Conservation (phyloP, 2,888 invertebrate genomes). For the Melieria crassipennis region DNA sequence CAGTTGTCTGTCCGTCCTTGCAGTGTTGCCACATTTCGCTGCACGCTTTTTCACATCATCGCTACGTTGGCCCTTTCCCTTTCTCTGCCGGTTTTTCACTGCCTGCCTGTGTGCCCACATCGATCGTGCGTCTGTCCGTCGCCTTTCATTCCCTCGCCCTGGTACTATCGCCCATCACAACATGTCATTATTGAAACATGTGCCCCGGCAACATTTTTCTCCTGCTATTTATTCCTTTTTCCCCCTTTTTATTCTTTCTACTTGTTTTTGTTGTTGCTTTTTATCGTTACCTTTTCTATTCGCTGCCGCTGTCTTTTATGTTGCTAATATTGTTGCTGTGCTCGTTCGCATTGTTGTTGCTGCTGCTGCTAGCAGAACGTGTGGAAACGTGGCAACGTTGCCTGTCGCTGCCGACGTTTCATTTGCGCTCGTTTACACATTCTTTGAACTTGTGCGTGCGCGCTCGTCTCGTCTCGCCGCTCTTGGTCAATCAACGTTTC, state of each 20-base stretch:
- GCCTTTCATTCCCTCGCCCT: slow-evolving; percentile 15
- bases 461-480: slow-evolving; percentile 6
- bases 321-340: slow-evolving; percentile 29
- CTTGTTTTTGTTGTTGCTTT: slow-evolving; percentile 34
- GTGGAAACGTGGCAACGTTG: slow-evolving; percentile 39
- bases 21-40: slow-evolving; percentile 40
- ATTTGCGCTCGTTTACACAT: background rate
- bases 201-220: slow-evolving; percentile 36
- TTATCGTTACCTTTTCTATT: slow-evolving; percentile 19
- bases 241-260: slow-evolving; percentile 27
- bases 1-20: slow-evolving; percentile 12
- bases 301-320: slow-evolving; percentile 23
- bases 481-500: slow-evolving; percentile 10
- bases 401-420: background rate
- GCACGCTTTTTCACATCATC: slow-evolving; percentile 13
- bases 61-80: slow-evolving; percentile 14
- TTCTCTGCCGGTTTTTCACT: slow-evolving; percentile 12
- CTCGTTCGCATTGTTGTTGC: slow-evolving; percentile 19
- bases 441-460: slow-evolving; percentile 2
- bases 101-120: slow-evolving; percentile 2
- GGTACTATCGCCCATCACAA: slow-evolving; percentile 21
- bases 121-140: slow-evolving; percentile 15
- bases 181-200: slow-evolving; percentile 35
- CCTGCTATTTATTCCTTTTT: slow-evolving; percentile 21
- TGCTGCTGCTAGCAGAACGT: slow-evolving; percentile 26